phyloP scores from a whole-genome alignment of 2,797 vertebrate species.

The Thamnophis elegans region DNA sequence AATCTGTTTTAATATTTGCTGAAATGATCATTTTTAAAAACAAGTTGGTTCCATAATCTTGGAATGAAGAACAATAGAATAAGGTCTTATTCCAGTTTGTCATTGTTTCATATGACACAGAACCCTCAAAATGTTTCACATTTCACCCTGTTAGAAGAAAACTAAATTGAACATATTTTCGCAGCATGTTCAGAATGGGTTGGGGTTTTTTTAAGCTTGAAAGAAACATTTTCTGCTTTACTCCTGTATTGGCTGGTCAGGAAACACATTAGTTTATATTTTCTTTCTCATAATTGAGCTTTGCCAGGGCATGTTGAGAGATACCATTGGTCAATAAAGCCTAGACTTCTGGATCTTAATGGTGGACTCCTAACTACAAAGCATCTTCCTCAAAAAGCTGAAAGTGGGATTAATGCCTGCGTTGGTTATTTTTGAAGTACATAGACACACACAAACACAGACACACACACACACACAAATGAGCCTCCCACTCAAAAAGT shows the following conservation, averaged over 20 bases:
- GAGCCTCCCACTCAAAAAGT: neutral
- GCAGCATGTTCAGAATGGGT: neutral
- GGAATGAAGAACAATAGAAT: neutral
- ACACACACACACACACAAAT: neutral
- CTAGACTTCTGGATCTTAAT: neutral
- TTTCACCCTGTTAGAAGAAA: neutral
- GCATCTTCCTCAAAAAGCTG: neutral
- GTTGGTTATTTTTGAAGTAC: neutral
- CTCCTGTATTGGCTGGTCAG: neutral
- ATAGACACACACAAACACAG: too few species aligned
- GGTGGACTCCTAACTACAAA: neutral
- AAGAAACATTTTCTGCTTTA: neutral
- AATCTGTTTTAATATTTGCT: neutral
- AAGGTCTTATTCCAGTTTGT: neutral
- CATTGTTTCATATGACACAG: neutral
- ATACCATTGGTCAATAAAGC: neutral
- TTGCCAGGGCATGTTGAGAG: neutral
- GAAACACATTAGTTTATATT: neutral
- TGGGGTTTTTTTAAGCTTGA: neutral
- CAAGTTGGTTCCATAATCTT: neutral
- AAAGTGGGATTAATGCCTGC: neutral
- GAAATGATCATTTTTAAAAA: neutral
- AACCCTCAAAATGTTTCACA: neutral
- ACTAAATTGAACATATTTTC: neutral
- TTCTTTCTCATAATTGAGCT: neutral